A percentile compares a stretch with the other conserved stretches of the same genome.
Conservation (phyloP, 2,888 invertebrate species). For the Standfussiana lucernea region DNA sequence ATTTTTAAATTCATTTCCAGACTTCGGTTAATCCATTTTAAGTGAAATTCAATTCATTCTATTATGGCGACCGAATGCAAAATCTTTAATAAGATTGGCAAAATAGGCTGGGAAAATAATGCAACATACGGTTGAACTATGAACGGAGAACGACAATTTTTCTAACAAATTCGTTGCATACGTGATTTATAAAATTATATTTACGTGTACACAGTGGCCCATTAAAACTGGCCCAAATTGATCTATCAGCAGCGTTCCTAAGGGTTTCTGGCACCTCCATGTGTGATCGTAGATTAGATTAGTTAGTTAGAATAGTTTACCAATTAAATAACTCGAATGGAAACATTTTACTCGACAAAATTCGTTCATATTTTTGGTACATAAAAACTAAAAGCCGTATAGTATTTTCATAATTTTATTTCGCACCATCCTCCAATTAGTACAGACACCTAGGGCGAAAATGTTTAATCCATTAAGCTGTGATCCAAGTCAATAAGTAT, state of each 20-base stretch:
- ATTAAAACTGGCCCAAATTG: background rate
- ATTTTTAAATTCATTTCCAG: conserved; percentile 27
- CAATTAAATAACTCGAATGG: background rate
- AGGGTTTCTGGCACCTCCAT: background rate
- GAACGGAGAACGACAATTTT: background rate
- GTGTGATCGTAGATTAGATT: background rate
- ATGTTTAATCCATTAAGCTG: background rate
- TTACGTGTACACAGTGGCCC: background rate
- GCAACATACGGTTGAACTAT: conserved; percentile 9
- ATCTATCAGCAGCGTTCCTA: background rate
- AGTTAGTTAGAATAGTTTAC: background rate
- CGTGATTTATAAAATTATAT: background rate
- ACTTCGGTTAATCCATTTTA: conserved; percentile 39
- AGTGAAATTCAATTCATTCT: conserved; percentile 49
- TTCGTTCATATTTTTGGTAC: background rate
- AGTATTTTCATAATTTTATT: background rate
- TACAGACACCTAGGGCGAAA: background rate
- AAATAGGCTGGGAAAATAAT: conserved; percentile 48
- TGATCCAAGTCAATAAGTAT: background rate
- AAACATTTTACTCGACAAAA: background rate
- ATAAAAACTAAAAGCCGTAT: background rate
- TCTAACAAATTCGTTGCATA: background rate
- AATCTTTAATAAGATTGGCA: conserved; percentile 43
- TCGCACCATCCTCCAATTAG: background rate
- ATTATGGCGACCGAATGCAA: conserved; percentile 49